A percentile compares a stretch with the other conserved stretches of the same genome.
Conservation (phyloP, 2,797 vertebrate genomes). For the Netta rufina region DNA sequence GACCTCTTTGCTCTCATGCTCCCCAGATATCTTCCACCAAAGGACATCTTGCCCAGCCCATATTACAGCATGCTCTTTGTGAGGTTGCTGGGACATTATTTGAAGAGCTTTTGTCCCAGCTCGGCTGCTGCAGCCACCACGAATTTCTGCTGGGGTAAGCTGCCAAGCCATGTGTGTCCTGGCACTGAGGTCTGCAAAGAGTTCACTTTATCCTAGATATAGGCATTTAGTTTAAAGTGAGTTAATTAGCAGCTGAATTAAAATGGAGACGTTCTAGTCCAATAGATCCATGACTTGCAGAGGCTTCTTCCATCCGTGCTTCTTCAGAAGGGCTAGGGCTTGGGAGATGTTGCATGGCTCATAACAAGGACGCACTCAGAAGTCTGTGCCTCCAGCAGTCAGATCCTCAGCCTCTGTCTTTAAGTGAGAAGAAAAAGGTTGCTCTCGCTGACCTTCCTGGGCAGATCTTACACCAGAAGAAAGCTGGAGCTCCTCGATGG, state of each 20-base stretch:
- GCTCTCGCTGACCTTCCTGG: not conserved
- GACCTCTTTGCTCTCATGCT: not conserved
- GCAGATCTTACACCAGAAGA: not conserved
- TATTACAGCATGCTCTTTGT: not conserved
- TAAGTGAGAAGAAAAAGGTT: slow-evolving; percentile 10
- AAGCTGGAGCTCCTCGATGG: not conserved
- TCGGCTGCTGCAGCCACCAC: not conserved
- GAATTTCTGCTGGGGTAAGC: not conserved
- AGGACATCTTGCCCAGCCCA: not conserved
- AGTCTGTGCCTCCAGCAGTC: not conserved
- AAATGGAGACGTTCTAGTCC: not conserved
- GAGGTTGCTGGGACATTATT: not conserved
- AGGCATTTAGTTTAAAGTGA: not conserved
- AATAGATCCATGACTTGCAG: not conserved
- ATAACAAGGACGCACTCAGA: not conserved
- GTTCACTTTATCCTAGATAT: not conserved
- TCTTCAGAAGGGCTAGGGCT: not conserved
- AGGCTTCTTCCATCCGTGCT: not conserved
- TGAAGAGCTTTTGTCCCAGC: not conserved
- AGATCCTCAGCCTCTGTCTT: not conserved
- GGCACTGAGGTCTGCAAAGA: not conserved
- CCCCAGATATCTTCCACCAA: rapidly evolving
- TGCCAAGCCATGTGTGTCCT: not conserved
- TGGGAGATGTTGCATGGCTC: not conserved
- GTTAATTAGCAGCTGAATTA: slow-evolving; percentile 17